Evolutionary conservation across 2,113 vertebrate species (phyloP).

Genomic region (Tragelaphus imberbis): DNA sequence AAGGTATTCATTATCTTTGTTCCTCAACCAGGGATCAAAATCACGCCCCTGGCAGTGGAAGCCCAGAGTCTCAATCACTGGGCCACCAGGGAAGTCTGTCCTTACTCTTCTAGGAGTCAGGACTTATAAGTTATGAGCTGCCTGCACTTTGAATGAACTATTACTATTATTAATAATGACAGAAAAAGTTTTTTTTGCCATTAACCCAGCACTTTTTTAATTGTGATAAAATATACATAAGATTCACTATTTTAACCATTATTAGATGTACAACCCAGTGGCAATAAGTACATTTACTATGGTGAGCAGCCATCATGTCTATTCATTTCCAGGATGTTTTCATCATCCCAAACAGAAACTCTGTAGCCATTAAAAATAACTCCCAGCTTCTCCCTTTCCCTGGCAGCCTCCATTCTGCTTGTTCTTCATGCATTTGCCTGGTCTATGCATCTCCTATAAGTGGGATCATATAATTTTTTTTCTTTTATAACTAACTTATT

Average conservation of each 20-base stretch:
- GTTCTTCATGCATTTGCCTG: background rate
- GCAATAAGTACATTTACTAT: background rate
- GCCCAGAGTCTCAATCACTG: background rate
- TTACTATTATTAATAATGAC: background rate
- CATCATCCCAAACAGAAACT: background rate
- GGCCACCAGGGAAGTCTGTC: background rate
- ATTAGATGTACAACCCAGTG: background rate
- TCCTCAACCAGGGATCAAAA: background rate
- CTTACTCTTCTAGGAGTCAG: background rate
- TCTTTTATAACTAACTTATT: background rate
- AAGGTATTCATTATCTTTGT: background rate
- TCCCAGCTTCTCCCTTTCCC: background rate
- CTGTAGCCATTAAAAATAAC: background rate
- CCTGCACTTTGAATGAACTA: background rate
- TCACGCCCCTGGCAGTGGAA: background rate
- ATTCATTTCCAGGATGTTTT: background rate
- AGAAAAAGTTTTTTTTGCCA: background rate
- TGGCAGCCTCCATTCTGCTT: background rate
- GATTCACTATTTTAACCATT: background rate
- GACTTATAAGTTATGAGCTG: background rate
- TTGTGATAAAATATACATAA: background rate
- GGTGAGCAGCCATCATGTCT: background rate
- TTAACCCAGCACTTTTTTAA: background rate
- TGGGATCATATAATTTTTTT: background rate
- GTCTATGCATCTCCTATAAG: background rate